These are phyloP conservation scores for Neopipo cinnamomea DNA, from an alignment of 2,113 vertebrate genomes.

Conservation along the genomic window DNA sequence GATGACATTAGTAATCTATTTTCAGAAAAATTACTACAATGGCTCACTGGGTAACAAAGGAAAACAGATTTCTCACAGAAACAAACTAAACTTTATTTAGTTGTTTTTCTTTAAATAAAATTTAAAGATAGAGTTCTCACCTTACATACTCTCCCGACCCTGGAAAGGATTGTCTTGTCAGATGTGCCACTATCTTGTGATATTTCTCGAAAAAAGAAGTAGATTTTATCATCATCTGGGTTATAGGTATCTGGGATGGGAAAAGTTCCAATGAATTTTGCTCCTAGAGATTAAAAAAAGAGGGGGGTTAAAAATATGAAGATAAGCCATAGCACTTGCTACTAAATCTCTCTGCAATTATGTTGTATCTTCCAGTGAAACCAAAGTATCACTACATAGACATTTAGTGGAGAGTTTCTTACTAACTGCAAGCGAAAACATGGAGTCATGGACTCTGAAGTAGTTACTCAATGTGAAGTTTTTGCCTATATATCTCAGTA, in stretches of 20 bases:
- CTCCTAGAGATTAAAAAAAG: constrained; percentile 75
- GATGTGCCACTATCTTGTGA: constrained; percentile 86
- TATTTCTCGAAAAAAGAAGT: constrained; percentile 97
- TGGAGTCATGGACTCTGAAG: background rate
- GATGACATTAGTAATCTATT: background rate
- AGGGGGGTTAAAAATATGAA: background rate
- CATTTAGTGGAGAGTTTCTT: background rate
- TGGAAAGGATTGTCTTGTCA: constrained; percentile 90
- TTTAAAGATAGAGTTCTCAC: constrained; percentile 67
- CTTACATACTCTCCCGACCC: constrained; percentile 96
- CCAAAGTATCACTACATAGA: background rate
- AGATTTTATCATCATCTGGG: constrained; percentile 97
- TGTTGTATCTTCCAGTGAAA: background rate
- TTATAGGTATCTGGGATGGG: constrained; percentile 94
- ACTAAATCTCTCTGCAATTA: background rate
- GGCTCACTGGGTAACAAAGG: background rate
- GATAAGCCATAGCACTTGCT: background rate
- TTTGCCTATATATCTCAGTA: background rate
- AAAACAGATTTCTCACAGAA: background rate
- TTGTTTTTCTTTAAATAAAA: background rate
- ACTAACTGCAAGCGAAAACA: background rate
- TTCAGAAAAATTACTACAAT: background rate
- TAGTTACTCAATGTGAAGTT: background rate
- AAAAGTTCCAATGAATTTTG: constrained; percentile 91
- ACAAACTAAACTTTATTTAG: background rate